Evolutionary conservation across 2,113 vertebrate species (phyloP), one percentile per base, ranked within the genome.

Genomic region (Embiotoca jacksoni): DNA sequence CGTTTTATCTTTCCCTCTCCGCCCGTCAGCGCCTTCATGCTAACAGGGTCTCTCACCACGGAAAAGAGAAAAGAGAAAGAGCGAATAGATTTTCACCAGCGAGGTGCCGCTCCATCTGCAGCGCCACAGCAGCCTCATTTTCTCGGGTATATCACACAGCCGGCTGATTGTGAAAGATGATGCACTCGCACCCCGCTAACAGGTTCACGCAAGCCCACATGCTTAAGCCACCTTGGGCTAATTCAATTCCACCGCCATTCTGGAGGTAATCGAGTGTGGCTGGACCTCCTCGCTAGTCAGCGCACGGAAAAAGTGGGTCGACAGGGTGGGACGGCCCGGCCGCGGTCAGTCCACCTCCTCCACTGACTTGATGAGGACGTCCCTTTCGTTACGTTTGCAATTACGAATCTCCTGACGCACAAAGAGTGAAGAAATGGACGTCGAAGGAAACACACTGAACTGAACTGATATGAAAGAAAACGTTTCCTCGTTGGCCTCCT

Each of bases 131-230:
- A 82, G 89, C 83, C 78, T 87, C 46, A 52, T 81, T 79, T 75
- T 89, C 52, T 76, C 67, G 55, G 84, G 84, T 36, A 86, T 85
- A 90, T 88, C 84, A 39, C 89, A 83, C 88, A 85, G 83, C 35
- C 88, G 72, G 88, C 83, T 88, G 88, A 88, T 88, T 87, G 91
- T 85, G 91, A 91, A 87, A 87, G 88, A 91, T 90, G 91, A 89
- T 82, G 89, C 82, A 72, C 84, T 92, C 70, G 73, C 89, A 87
- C 76, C 84, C 81, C 16, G 74, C 78, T 92, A 90, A 91, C 91
- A 89, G 91, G 82, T 89, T 92, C 91, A 84, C 92, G 81, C 74
- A 67, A 80, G 85, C 89, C 85, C 89, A 89, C 85, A 91, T 92
- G 91, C 88, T 91, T 69, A 86, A 85, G 85, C 86, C 89, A 89